Base-by-base conservation (phyloP, 2,797 vertebrate species). In the Myotis daubentonii region DNA sequence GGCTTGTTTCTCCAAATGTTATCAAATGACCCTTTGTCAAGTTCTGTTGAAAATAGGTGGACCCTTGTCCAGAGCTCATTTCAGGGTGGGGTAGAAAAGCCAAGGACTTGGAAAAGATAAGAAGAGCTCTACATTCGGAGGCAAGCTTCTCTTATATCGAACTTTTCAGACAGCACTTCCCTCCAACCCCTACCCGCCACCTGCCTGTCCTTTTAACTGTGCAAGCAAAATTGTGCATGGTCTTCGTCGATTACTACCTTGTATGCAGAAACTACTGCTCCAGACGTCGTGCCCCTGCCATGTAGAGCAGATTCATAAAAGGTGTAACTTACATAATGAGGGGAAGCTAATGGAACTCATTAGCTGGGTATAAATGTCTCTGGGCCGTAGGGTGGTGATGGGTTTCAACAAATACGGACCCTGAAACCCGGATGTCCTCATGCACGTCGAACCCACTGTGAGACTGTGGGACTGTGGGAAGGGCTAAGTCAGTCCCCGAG, bases 311-410 rank as follows among this genome's bases (percentile, higher is more conserved):
- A 97, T 88, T 95, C 98, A 97, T 99, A 99, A 98, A 85, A 97
- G 87, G 97, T 99, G 98, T 99, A 99, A 98, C 99, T 98, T 99
- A 98, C 98, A 99, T 99, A 98, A 98, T 99, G 99, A 99, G 97
- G 95, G 97, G 98, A 94, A 94, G 98, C 98, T 99, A 99, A 99
- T 99, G 99, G 98, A 98, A 97, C 97, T 98, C 98, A 99, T 99
- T 99, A 99, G 98, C 98, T 97, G 85, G 97, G 97, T 96, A 97
- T 89, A 97, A 97, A 95, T 97, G 92, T 97, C 96, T 97, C 97
- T 98, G 97, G 91, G 81, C 97, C 98, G 97, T 98, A 93, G 53
- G 95, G 94, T 97, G 72, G 96, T 57, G 96, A 98, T 97, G 97
- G 97, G 96, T 95, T 98, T 97, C 94, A 97, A 97, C 78, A 93